Conservation (phyloP, 1,140 invertebrate species). For the Dolichoris vasculosae region DNA sequence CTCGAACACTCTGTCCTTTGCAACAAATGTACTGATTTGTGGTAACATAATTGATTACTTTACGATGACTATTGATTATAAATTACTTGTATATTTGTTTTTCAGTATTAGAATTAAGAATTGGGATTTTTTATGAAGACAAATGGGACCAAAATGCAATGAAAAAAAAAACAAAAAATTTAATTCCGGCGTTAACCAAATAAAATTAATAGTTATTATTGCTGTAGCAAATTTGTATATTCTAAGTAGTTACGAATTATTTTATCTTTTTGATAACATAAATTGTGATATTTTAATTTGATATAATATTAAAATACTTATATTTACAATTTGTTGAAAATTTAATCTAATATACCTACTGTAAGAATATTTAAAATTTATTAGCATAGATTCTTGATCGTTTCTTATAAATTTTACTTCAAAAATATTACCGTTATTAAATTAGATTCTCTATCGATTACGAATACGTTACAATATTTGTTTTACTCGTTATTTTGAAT, state of each 20-base stretch:
- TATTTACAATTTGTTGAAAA: conserved; percentile 42
- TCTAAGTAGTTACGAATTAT: conserved; percentile 44
- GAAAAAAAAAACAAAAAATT: conserved; percentile 2
- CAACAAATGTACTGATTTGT: conserved; percentile 24
- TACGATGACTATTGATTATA: conserved; percentile 8
- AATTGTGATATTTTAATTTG: conserved; percentile 51
- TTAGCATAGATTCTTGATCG: not conserved
- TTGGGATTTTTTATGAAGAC: conserved; percentile 19
- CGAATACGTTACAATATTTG: not conserved
- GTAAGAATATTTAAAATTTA: not conserved
- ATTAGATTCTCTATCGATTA: not conserved
- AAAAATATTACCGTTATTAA: not conserved
- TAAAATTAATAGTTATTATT: conserved; percentile 31
- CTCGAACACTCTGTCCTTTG: conserved; percentile 14
- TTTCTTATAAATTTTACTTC: not conserved
- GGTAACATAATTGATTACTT: conserved; percentile 25
- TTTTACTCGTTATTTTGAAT: not conserved
- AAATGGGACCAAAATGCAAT: conserved; percentile 49
- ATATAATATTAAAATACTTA: conserved; percentile 47
- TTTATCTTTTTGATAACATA: conserved; percentile 50
- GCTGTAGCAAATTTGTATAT: conserved; percentile 37
- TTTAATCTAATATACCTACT: conserved; percentile 32
- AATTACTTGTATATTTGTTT: conserved; percentile 36
- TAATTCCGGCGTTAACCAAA: conserved; percentile 22
- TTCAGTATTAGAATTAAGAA: conserved; percentile 47